Evolutionary conservation across 1,140 invertebrate species (phyloP).

Genomic region (Scaptomyza montana): DNA sequence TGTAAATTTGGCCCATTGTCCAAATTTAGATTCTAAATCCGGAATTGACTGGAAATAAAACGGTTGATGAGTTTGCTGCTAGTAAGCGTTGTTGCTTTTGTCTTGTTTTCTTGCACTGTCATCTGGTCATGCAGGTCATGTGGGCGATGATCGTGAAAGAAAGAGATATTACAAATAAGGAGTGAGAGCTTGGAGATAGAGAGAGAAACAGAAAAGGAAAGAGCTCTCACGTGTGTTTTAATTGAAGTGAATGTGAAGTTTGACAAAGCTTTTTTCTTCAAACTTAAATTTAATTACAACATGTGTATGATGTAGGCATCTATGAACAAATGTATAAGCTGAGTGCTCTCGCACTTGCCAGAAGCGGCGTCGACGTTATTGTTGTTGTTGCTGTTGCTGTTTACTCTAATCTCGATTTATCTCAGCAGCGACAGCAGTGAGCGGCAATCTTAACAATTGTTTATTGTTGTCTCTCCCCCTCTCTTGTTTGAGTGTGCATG

Average conservation of each 20-base stretch:
- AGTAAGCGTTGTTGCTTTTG: conserved; percentile 25
- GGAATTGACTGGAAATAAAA: conserved; percentile 60
- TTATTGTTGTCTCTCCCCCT: conserved; percentile 56
- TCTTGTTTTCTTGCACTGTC: conserved; percentile 50
- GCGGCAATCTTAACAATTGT: conserved; percentile 68
- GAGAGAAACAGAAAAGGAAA: conserved; percentile 9
- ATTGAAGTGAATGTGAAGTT: conserved; percentile 24
- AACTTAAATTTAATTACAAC: conserved; percentile 21
- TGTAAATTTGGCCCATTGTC: conserved; percentile 51
- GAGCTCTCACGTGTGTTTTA: conserved; percentile 28
- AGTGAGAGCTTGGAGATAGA: neutral
- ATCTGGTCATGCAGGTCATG: conserved; percentile 69
- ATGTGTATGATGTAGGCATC: conserved; percentile 5
- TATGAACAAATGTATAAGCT: neutral
- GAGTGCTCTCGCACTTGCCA: conserved; percentile 34
- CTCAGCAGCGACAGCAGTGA: conserved; percentile 25
- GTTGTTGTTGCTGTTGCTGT: conserved; percentile 31
- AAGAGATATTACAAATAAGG: neutral
- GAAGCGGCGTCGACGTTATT: conserved; percentile 16
- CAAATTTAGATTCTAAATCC: conserved; percentile 55
- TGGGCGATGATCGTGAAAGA: conserved; percentile 33
- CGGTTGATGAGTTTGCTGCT: conserved; percentile 47
- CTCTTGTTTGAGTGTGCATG: conserved; percentile 33
- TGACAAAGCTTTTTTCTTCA: conserved; percentile 9
- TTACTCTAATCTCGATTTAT: conserved; percentile 53